Evolutionary conservation across 2,113 vertebrate species (phyloP).

Genomic region (Sinocyclocheilus maitianheensis): DNA sequence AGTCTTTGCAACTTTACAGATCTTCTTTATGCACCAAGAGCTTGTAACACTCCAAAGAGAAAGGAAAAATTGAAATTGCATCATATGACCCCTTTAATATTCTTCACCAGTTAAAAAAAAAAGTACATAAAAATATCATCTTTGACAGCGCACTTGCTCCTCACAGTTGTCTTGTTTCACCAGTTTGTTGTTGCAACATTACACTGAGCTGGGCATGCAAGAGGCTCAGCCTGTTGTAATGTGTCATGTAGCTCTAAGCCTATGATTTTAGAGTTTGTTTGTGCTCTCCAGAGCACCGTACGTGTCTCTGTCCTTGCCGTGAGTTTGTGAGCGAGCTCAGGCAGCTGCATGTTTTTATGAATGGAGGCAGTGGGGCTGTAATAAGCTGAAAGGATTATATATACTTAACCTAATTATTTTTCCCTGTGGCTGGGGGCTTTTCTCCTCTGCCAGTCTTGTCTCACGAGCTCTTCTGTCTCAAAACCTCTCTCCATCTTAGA

Average conservation of each 20-base stretch:
- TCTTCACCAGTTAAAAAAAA: background rate
- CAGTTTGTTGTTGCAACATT: conserved; percentile 23
- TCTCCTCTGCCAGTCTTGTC: conserved; percentile 44
- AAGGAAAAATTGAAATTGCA: too few relatives aligned
- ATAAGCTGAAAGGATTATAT: conserved; percentile 73
- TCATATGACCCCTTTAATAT: too few relatives aligned
- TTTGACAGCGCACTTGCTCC: background rate
- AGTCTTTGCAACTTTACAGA: too few relatives aligned
- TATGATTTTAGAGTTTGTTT: conserved; percentile 38
- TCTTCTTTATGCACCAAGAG: too few relatives aligned
- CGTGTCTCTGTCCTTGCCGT: conserved; percentile 20
- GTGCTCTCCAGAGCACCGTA: background rate
- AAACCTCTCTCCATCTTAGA: conserved; percentile 21
- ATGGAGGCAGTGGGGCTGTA: conserved; percentile 66
- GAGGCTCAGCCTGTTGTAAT: conserved; percentile 2
- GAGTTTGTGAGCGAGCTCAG: conserved; percentile 21
- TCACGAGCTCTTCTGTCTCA: conserved; percentile 14
- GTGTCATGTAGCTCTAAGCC: background rate
- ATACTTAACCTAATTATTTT: conserved; percentile 80
- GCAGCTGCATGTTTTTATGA: conserved; percentile 61
- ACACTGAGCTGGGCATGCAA: conserved; percentile 9
- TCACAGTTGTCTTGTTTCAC: background rate
- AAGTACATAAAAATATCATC: background rate
- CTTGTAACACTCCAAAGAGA: too few relatives aligned
- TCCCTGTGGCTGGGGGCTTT: conserved; percentile 62